These are phyloP conservation scores for Charadrius vociferus DNA, from an alignment of 2,113 vertebrate genomes.

Conservation along the genomic window DNA sequence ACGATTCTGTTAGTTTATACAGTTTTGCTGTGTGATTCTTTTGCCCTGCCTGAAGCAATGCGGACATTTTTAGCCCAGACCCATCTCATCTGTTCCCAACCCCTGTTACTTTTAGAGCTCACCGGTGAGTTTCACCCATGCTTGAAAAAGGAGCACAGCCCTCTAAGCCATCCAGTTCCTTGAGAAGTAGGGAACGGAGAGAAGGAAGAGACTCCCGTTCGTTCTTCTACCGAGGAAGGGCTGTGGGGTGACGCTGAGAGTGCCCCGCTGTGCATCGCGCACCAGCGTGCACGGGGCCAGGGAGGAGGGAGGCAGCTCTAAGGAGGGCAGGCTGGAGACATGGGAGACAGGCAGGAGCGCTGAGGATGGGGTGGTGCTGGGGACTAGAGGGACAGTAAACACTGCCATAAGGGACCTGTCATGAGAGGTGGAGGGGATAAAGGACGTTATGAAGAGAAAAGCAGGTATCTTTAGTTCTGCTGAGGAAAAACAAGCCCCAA, in stretches of 20 bases:
- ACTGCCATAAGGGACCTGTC: background rate
- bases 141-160: background rate
- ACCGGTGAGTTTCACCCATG: accelerated
- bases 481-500: background rate
- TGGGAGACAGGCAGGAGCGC: background rate
- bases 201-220: background rate
- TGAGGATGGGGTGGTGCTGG: background rate
- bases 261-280: background rate
- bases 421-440: background rate
- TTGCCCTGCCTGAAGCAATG: background rate
- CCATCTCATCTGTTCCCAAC: background rate
- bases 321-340: background rate
- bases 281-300: accelerated
- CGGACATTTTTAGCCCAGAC: background rate
- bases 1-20: background rate
- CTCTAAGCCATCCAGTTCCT: background rate
- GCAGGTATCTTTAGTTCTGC: background rate
- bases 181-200: background rate
- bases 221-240: background rate
- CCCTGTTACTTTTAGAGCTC: background rate
- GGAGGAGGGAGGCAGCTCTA: background rate
- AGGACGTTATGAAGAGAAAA: background rate
- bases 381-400: background rate
- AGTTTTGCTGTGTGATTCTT: background rate
- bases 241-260: background rate